A percentile compares a stretch with the other conserved stretches of the same genome.
Conservation (phyloP, 2,888 invertebrate genomes). For the Laothoe populi region DNA sequence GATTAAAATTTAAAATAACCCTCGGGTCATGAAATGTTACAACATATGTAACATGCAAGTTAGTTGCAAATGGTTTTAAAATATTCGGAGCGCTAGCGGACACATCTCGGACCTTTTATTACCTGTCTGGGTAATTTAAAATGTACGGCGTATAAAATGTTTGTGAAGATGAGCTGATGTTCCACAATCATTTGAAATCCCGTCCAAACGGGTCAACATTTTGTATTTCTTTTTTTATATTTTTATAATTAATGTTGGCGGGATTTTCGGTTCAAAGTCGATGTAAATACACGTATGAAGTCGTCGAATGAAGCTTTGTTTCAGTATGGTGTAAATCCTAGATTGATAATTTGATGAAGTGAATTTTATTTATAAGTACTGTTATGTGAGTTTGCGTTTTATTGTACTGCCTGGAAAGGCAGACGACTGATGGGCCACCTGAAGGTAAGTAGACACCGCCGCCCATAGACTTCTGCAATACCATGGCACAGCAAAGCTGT, state of each 20-base stretch:
- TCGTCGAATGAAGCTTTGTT: too few species aligned
- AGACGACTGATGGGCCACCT: too few species aligned
- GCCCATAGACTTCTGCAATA: too few species aligned
- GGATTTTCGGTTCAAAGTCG: not conserved
- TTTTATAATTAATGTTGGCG: not conserved
- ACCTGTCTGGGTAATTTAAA: constrained; percentile 10
- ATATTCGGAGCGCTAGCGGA: not conserved
- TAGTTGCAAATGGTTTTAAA: constrained; percentile 21
- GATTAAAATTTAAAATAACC: constrained; percentile 10
- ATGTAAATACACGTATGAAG: not conserved
- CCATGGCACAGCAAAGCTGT: too few species aligned
- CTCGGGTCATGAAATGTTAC: not conserved
- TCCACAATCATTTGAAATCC: not conserved
- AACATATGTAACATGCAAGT: constrained; percentile 13
- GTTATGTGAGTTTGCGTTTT: too few species aligned
- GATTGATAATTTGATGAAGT: too few species aligned
- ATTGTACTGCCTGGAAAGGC: too few species aligned
- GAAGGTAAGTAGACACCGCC: too few species aligned
- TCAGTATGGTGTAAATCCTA: too few species aligned
- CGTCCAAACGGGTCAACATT: not conserved
- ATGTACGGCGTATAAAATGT: constrained; percentile 3
- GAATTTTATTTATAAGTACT: too few species aligned
- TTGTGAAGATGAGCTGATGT: not conserved
- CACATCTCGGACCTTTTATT: not conserved
- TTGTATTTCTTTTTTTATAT: not conserved